phyloP scores from a whole-genome alignment of 2,888 invertebrate species.

The Myathropa florea region DNA sequence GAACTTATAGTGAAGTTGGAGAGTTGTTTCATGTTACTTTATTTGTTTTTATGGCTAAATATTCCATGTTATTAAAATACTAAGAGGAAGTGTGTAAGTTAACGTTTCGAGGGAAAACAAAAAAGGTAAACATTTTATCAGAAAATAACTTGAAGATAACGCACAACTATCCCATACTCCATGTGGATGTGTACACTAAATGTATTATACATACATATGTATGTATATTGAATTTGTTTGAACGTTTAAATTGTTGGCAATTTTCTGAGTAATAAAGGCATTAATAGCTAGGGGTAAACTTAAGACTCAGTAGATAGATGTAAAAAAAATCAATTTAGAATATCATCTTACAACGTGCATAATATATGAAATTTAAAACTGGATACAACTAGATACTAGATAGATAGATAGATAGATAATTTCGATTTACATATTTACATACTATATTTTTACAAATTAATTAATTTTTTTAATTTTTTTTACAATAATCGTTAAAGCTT shows the following conservation, averaged over 20 bases:
- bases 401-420: no score
- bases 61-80: background rate
- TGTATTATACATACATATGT: background rate
- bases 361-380: no score
- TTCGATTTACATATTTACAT: no score
- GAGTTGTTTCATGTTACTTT: background rate
- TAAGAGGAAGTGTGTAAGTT: background rate
- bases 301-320: no score
- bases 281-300: no score
- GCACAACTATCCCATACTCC: background rate
- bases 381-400: no score
- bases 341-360: no score
- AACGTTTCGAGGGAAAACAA: background rate
- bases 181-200: background rate
- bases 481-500: no score
- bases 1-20: background rate
- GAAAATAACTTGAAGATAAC: background rate
- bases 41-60: background rate
- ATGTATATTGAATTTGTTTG: background rate
- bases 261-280: background rate
- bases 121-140: background rate
- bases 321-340: no score
- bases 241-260: no score
- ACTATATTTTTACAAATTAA: no score
- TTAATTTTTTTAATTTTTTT: no score